Evolutionary conservation across 2,797 vertebrate genomes (phyloP).

Genomic region (Centropyge bicolor): DNA sequence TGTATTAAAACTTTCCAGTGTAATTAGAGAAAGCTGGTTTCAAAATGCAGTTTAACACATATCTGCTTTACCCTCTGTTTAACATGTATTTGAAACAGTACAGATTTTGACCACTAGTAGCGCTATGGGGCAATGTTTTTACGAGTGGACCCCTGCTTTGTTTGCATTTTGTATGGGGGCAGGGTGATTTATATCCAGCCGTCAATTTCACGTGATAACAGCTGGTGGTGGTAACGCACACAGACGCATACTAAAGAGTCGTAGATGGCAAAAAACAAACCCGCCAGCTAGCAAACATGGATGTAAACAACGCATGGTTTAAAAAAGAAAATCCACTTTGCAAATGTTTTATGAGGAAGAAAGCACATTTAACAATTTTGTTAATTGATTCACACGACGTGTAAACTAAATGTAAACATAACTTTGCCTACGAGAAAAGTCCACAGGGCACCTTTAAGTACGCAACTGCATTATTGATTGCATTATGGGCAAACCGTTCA

Average conservation of each 20-base stretch:
- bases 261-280: conserved; percentile 1
- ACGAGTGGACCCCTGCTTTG: neutral
- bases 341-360: neutral
- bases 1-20: conserved; percentile 45
- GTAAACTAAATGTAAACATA: neutral
- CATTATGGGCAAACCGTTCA: neutral
- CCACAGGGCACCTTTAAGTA: conserved; percentile 25
- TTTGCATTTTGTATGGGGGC: neutral
- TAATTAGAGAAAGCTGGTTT: conserved; percentile 26
- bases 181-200: neutral
- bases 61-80: conserved; percentile 9
- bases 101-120: conserved; percentile 10
- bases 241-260: neutral
- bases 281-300: neutral
- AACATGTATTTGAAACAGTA: neutral
- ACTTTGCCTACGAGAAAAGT: conserved; percentile 10
- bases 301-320: neutral
- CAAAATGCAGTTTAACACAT: conserved; percentile 27
- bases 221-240: neutral
- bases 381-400: neutral
- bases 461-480: conserved; percentile 7
- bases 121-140: neutral
- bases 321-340: neutral
- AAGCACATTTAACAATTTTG: neutral
- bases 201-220: neutral